These are phyloP conservation scores for Leptopilina myrica DNA, from an alignment of 2,888 invertebrate species.

Conservation along the genomic window DNA sequence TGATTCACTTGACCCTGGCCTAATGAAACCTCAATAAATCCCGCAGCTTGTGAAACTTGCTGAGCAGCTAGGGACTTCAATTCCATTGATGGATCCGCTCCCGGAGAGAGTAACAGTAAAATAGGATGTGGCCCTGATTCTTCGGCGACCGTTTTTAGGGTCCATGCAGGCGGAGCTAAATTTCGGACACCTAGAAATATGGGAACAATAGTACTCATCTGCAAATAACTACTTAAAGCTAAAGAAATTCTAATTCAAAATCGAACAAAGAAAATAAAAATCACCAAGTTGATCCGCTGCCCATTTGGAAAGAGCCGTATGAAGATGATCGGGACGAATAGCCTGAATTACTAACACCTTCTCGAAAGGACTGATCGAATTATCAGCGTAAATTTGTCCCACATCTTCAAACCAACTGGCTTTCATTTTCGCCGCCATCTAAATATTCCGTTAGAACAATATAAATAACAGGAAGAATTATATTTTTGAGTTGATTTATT, in stretches of 20 bases:
- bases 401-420: conserved; percentile 67
- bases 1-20: conserved; percentile 87
- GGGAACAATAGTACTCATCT: too few relatives aligned
- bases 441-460: conserved; percentile 46
- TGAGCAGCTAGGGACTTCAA: conserved; percentile 82
- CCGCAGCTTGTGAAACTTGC: conserved; percentile 55
- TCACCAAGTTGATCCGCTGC: conserved; percentile 83
- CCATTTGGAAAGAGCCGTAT: conserved; percentile 86
- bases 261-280: too few relatives aligned
- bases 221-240: too few relatives aligned
- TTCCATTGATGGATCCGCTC: conserved; percentile 93
- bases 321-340: conserved; percentile 89
- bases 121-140: conserved; percentile 83
- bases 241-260: too few relatives aligned
- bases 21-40: conserved; percentile 82
- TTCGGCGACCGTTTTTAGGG: conserved; percentile 79
- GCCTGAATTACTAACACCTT: conserved; percentile 88
- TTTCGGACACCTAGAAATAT: conserved; percentile 71
- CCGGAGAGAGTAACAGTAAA: conserved; percentile 90
- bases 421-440: conserved; percentile 80
- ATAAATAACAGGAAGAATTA: conserved; percentile 46
- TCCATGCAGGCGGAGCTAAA: conserved; percentile 80
- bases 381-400: conserved; percentile 70
- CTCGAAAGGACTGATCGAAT: conserved; percentile 86
- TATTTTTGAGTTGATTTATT: too few relatives aligned